These are phyloP conservation scores for Leucopsar rothschildi DNA, from an alignment of 2,113 vertebrate species.

Conservation along the genomic window DNA sequence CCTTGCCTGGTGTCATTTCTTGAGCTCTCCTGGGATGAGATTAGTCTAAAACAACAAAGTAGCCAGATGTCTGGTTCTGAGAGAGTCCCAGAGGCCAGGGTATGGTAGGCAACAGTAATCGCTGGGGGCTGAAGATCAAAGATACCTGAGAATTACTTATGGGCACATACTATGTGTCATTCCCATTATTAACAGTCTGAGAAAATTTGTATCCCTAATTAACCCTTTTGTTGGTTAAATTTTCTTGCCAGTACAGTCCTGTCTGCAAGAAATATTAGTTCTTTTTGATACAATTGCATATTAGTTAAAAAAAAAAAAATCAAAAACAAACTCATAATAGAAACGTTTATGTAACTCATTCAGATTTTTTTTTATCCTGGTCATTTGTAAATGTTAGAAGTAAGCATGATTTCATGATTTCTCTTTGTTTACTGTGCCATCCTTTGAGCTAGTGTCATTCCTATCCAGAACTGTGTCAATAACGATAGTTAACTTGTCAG, in stretches of 20 bases:
- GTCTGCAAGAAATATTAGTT: neutral
- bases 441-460: neutral
- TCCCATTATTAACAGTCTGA: slow-evolving; percentile 98
- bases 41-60: slow-evolving; percentile 99
- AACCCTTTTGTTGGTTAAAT: slow-evolving; percentile 95
- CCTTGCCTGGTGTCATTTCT: slow-evolving; percentile 93
- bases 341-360: neutral
- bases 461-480: neutral
- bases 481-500: neutral
- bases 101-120: slow-evolving; percentile 88
- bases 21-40: slow-evolving; percentile 91
- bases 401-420: neutral
- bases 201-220: slow-evolving; percentile 99
- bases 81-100: slow-evolving; percentile 92
- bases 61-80: slow-evolving; percentile 99
- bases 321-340: too few relatives aligned
- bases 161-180: slow-evolving; percentile 94
- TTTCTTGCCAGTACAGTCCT: slow-evolving; percentile 45
- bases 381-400: neutral
- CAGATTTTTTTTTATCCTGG: neutral
- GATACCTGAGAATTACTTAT: slow-evolving; percentile 99
- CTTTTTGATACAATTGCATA: neutral
- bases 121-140: slow-evolving; percentile 97
- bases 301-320: neutral
- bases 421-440: neutral